Evolutionary conservation across 2,888 invertebrate species (phyloP), one percentile per base, ranked within the genome.

Genomic region (Melinaea menophilus): DNA sequence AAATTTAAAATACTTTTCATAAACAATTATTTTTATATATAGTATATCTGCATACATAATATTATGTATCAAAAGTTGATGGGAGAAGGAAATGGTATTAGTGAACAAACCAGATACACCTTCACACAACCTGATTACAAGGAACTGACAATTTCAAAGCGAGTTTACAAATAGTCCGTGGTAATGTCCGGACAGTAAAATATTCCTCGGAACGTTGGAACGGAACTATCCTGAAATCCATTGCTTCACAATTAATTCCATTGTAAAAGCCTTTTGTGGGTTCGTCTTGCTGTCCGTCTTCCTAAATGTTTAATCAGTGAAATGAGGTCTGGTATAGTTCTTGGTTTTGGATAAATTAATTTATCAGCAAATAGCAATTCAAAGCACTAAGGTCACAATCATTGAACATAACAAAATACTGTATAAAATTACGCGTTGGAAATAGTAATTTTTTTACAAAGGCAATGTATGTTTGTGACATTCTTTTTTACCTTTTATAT

Each of bases 121-220:
- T 51, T 51, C 51, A 51, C 51, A 51, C 51, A 12, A 13, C n/a
- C n/a, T 37, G 37, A 37, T 37, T 37, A 37, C 37, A 63, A 66
- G 22, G 58, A 55, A 59, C 55, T 48, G 54, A 64, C 67, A 63
- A 65, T 67, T 64, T 55, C 59, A 61, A 63, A 63, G 62, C 55
- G 54, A 41, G 58, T 55, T 51, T 65, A 69, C 63, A 69, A 69
- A 67, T 69, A 67, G 68, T 62, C 65, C 60, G 69, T 37, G 67
- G 67, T 57, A 57, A 34, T 41, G 57, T 58, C 60, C 62, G 55
- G 69, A 67, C 69, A 65, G 63, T 69, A 67, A 69, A 69, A 69
- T 69, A 69, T 69, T 65, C 63, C 61, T 59, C 31, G 12, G 54
- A 61, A 61, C 58, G 51, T 45, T 35, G 33, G 66, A 56, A 63